Evolutionary conservation across 1,140 invertebrate species (phyloP).

Genomic region (Dinoponera quadriceps): DNA sequence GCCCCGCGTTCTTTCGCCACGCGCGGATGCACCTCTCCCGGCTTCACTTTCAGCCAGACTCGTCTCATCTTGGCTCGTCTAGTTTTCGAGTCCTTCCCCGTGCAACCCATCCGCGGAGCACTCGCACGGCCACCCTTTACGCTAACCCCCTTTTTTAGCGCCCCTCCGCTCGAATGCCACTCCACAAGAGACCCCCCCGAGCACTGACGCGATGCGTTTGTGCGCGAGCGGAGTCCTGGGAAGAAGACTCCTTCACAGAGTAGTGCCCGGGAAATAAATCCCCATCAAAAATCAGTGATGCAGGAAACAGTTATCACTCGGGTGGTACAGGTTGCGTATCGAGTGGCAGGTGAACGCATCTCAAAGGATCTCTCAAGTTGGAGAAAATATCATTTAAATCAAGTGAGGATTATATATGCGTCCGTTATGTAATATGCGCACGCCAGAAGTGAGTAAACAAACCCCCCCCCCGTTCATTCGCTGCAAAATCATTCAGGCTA

Average conservation of each 20-base stretch:
- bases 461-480: too few species aligned
- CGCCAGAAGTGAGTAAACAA: too few species aligned
- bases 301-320: too few species aligned
- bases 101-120: conserved; percentile 54
- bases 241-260: conserved; percentile 13
- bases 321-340: too few species aligned
- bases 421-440: too few species aligned
- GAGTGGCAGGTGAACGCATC: too few species aligned
- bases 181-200: conserved; percentile 59
- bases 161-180: conserved; percentile 62
- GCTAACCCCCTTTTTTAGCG: conserved; percentile 61
- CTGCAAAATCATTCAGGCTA: too few species aligned
- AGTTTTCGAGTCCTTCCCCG: conserved; percentile 36
- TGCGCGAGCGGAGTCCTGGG: conserved; percentile 6
- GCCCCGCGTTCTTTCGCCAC: conserved; percentile 65
- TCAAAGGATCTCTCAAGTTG: too few species aligned
- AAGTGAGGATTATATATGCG: too few species aligned
- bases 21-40: conserved; percentile 62
- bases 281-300: background rate
- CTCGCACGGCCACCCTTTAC: conserved; percentile 61
- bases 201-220: conserved; percentile 15
- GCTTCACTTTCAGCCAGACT: conserved; percentile 1
- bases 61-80: conserved; percentile 45
- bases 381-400: too few species aligned
- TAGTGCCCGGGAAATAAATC: background rate